Conservation (phyloP, 2,888 invertebrate species). For the Alviniconcha strummeri region DNA sequence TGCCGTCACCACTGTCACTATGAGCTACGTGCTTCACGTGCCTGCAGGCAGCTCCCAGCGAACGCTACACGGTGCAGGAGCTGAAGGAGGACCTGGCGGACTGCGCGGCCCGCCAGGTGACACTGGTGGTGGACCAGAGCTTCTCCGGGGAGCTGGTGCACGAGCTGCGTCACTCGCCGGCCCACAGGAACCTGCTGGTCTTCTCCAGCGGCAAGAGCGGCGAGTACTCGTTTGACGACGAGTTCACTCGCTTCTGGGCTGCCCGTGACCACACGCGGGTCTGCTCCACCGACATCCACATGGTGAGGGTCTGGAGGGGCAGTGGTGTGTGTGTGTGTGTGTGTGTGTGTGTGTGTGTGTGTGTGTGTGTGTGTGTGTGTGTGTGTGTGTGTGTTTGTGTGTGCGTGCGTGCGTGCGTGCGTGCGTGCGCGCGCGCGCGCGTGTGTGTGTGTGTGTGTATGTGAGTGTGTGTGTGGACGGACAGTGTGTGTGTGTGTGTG, state of each 20-base stretch:
- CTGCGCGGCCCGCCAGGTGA: slow-evolving; percentile 73
- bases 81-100: slow-evolving; percentile 74
- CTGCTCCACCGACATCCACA: slow-evolving; percentile 69
- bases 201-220: slow-evolving; percentile 70
- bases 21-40: too few relatives aligned
- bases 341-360: background rate
- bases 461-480: background rate
- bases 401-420: background rate
- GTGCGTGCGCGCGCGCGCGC: background rate
- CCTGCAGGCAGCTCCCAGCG: slow-evolving; percentile 72
- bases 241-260: slow-evolving; percentile 72
- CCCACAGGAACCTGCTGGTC: slow-evolving; percentile 71
- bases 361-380: background rate
- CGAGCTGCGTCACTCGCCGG: slow-evolving; percentile 64
- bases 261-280: slow-evolving; percentile 64
- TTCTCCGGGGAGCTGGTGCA: slow-evolving; percentile 73
- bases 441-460: background rate
- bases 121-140: slow-evolving; percentile 75
- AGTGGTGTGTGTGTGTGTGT: background rate
- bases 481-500: too few relatives aligned
- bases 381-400: background rate
- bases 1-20: too few relatives aligned
- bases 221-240: slow-evolving; percentile 70
- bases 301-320: slow-evolving; percentile 57
- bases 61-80: slow-evolving; percentile 75